phyloP scores from a whole-genome alignment of 2,797 vertebrate species.

The Sardinella longiceps region DNA sequence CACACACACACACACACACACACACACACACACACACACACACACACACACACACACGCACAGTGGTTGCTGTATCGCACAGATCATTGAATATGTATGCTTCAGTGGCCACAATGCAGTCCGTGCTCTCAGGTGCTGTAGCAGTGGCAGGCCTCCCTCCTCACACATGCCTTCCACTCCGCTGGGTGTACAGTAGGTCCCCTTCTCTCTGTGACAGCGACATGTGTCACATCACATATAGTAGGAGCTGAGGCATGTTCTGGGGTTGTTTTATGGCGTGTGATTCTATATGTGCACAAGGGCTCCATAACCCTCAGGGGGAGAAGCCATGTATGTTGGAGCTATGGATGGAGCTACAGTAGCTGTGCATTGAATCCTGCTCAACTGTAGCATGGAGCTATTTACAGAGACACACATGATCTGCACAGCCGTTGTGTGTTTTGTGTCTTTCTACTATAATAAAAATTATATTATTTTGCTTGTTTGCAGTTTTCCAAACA shows the following conservation, averaged over 20 bases:
- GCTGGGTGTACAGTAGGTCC: background rate
- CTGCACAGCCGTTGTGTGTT: no score
- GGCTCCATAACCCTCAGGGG: background rate
- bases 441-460: no score
- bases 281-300: background rate
- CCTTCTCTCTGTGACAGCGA: background rate
- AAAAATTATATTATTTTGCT: no score
- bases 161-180: background rate
- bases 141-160: background rate
- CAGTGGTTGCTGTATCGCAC: background rate
- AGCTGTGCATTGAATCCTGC: no score
- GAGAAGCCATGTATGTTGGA: background rate
- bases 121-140: background rate
- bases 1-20: background rate
- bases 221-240: background rate
- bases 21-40: background rate
- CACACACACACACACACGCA: background rate
- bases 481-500: no score
- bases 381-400: no score
- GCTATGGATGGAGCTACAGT: background rate
- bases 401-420: no score
- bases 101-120: background rate
- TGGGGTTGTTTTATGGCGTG: background rate
- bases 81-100: conserved; percentile 2
- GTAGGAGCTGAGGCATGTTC: background rate